Evolutionary conservation across 2,113 vertebrate genomes (phyloP).

Genomic region (Brachirus orientalis): DNA sequence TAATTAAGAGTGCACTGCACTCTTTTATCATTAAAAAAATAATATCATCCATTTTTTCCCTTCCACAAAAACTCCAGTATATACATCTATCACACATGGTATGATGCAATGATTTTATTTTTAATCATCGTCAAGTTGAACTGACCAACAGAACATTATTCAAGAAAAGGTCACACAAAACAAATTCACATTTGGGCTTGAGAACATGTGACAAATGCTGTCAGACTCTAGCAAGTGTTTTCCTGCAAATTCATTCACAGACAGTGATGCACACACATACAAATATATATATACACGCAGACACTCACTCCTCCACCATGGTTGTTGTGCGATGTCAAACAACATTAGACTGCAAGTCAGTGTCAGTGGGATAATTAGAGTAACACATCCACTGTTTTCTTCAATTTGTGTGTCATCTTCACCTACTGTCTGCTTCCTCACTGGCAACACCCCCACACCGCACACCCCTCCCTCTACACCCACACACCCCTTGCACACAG

Average conservation of each 20-base stretch:
- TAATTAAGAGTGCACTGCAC: no score
- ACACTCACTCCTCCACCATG: slow-evolving; percentile 35
- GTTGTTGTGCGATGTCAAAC: slow-evolving; percentile 71
- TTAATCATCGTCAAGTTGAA: slow-evolving; percentile 8
- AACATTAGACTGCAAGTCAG: slow-evolving; percentile 60
- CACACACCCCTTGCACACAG: slow-evolving; percentile 5
- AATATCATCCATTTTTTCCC: no score
- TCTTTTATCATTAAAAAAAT: no score
- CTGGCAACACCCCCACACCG: slow-evolving; percentile 28
- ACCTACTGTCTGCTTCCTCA: slow-evolving; percentile 57
- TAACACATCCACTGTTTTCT: slow-evolving; percentile 72
- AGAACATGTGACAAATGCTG: slow-evolving; percentile 34
- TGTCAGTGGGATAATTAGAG: slow-evolving; percentile 71
- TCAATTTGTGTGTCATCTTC: slow-evolving; percentile 78
- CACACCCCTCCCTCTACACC: no score
- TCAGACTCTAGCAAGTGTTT: slow-evolving; percentile 25
- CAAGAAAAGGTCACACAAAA: slow-evolving; percentile 45
- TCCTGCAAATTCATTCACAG: slow-evolving; percentile 12
- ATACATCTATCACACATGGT: no score
- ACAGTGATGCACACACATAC: neutral
- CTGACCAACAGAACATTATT: slow-evolving; percentile 2
- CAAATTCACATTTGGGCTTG: slow-evolving; percentile 18
- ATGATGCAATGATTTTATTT: neutral
- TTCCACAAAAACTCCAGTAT: no score
- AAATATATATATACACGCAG: slow-evolving; percentile 1